phyloP scores from a whole-genome alignment of 2,888 invertebrate genomes.

The Cryptus armator region DNA sequence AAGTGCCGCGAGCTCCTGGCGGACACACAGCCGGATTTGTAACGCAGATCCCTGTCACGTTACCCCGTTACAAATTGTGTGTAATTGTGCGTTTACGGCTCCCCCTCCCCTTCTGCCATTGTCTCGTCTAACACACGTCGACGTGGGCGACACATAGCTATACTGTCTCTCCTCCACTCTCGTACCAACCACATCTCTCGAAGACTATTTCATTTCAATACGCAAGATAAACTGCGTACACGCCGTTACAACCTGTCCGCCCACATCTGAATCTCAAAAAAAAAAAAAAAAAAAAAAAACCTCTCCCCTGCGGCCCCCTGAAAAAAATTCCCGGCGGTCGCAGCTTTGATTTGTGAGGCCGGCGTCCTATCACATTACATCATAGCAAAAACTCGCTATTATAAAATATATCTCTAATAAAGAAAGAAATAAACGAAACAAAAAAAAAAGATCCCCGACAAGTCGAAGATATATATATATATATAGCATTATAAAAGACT shows the following conservation, averaged over 20 bases:
- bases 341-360: slow-evolving; percentile 46
- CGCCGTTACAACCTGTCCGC: slow-evolving; percentile 47
- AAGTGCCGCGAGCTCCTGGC: slow-evolving; percentile 31
- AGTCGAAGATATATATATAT: neutral
- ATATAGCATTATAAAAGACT: slow-evolving; percentile 8
- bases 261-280: slow-evolving; percentile 51
- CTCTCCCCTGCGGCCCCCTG: neutral
- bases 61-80: slow-evolving; percentile 72
- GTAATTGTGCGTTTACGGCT: slow-evolving; percentile 68
- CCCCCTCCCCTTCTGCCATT: slow-evolving; percentile 45
- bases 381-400: neutral
- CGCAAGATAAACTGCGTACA: slow-evolving; percentile 56
- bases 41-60: slow-evolving; percentile 74
- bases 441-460: slow-evolving; percentile 4
- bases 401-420: slow-evolving; percentile 32
- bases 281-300: slow-evolving; percentile 21
- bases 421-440: slow-evolving; percentile 19
- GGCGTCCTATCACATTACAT: slow-evolving; percentile 1
- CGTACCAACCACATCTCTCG: slow-evolving; percentile 52
- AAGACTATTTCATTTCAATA: slow-evolving; percentile 60
- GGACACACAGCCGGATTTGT: slow-evolving; percentile 59
- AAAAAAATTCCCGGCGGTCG: slow-evolving; percentile 12
- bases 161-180: slow-evolving; percentile 44
- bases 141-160: slow-evolving; percentile 57
- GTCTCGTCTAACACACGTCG: slow-evolving; percentile 52